Evolutionary conservation across 2,888 invertebrate genomes (phyloP), one percentile per base, ranked within the genome.

Genomic region (Heliconius hortense): DNA sequence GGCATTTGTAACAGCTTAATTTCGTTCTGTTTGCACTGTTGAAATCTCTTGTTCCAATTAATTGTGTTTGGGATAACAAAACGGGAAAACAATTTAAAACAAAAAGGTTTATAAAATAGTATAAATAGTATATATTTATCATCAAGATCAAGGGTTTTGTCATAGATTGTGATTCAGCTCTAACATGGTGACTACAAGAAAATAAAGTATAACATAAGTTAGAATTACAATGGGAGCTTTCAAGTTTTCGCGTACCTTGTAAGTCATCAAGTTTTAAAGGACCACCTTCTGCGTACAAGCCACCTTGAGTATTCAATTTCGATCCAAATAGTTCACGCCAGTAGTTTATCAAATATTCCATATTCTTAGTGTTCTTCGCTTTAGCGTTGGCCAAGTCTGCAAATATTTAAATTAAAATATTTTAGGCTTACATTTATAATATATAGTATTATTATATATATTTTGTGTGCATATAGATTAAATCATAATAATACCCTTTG

Each of bases 221-320:
- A 21, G 28, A 74, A 73, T 26, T 73, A 10, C 26, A 26, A 68
- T 53, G 53, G 4, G 2, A 56, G 18, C 26, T 39, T 66, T 35
- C 24, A 24, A 31, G 8, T 60, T 48, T 68, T 56, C 72, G 28
- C 76, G 43, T 83, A 92, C 93, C 92, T 84, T 91, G 88, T 70
- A 90, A 74, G 73, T 93, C 92, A 68, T 91, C 89, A 75, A 89
- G 85, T 81, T 88, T 88, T 28, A 94, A 83, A 24, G 93, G 93
- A 43, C 94, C 94, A 75, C 94, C 94, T 83, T 94, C 94, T 10
- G 93, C 90, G 77, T 92, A 93, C 59, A 93, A 80, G 24, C 88
- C 88, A 63, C 84, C 89, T 81, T 87, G 84, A 70, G 90, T 87
- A 81, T 90, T 90, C 62, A 85, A 79, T 77, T 91, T 89, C 35